Evolutionary conservation across 2,888 invertebrate genomes (phyloP), one percentile per base, ranked within the genome.

Genomic region (Drosophila prostipennis): DNA sequence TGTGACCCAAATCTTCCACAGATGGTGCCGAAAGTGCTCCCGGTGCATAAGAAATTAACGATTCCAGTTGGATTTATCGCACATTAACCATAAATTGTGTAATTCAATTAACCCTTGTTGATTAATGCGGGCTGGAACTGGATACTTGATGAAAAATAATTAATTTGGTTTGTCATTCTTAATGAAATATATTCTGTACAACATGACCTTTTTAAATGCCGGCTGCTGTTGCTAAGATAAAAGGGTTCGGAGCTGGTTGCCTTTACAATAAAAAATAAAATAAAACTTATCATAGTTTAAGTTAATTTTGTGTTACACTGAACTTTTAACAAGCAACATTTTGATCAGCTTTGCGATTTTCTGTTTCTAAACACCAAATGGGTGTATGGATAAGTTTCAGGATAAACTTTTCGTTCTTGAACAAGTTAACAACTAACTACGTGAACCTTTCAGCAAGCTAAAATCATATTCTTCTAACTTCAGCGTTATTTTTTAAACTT

Each of bases 1-100:
- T 39, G 52, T 87, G 82, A 79, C 88, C 88, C 77, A 87, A 68
- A 65, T 80, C 49, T 51, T 52, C 45, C 29, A 36, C 67, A 78
- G 65, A 69, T 67, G 63, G 23, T n/a, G 10, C 26, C 11, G 26
- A 53, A 40, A 36, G 48, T 49, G 52, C 75, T 58, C 43, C 60
- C 68, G 36, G 39, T 19, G 19, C 46, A 61, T 49, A 40, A 55
- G 23, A 57, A 76, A 76, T 76, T 78, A 67, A 45, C 54, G 48
- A 55, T n/a, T 26, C 23, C 58, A 55, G 56, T 48, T 19, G 69
- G 68, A 84, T 69, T 76, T 65, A 80, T 70, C 37, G 23, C 51
- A 58, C 46, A 65, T 49, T 67, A 56, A 53, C 67, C 39, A 48
- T 16, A 36, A 60, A 42, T 72, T 79, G 56, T 29, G 48, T 65